Evolutionary conservation across 1,140 invertebrate species (phyloP), one percentile per base, ranked within the genome.

Genomic region (Adoxophyes honmai): DNA sequence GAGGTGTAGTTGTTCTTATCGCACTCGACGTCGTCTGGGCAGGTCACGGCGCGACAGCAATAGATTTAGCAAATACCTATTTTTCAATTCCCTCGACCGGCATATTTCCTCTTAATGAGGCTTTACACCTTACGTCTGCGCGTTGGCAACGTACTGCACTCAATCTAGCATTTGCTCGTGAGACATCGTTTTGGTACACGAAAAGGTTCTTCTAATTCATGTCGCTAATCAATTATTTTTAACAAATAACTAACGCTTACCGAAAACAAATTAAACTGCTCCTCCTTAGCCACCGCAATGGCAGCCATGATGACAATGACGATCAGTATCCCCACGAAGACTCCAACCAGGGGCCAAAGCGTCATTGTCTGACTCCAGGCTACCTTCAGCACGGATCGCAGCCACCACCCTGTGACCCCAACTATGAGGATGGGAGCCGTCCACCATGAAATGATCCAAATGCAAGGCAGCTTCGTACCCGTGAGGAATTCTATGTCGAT

Each of bases 401-500:
- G 59, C 85, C 85, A 88, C 85, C 85, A 88, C 2, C 80, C 85
- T 0, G 78, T 77, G 0, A 81, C 60, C 1, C 80, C 80, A 42
- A 85, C 57, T 2, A 88, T 55, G 1, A 86, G 33, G 1, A 80
- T 38, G 0, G 82, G 85, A 4, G 69, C 75, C 0, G 62, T 10
- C 77, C 80, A 84, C 79, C 81, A 85, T 0, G 66, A 68, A 1
- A 72, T 64, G 39, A 81, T 57, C 80, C 76, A 86, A 53, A 78
- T 71, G 8, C 69, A 70, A 4, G 83, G 70, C 4, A 86, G 44
- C 21, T 66, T 78, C n/a, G 66, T 64, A 6, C 85, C 80, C 11
- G 85, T 88, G 0, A 88, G 65, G 52, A 88, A 88, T 57, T 86
- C 69, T 52, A 88, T 76, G 44, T 86, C 85, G 0, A 78, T 70